These are phyloP conservation scores for Bombyx mandarina DNA, from an alignment of 1,140 invertebrate genomes.

Conservation along the genomic window DNA sequence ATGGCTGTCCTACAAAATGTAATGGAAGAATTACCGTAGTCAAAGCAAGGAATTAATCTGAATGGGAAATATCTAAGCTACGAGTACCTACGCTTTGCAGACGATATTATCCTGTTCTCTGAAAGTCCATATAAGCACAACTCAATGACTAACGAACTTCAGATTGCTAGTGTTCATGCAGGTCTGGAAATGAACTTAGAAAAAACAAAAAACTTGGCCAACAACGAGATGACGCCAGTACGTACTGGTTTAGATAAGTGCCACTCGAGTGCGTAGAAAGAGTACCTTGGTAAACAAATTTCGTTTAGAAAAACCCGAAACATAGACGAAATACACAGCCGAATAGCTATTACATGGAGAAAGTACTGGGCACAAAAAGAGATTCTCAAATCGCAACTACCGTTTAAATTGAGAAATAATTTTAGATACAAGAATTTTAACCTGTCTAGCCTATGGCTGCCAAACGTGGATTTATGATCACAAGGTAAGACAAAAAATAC, in stretches of 20 bases:
- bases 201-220: conserved; percentile 8
- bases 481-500: conserved; percentile 16
- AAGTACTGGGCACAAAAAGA: conserved; percentile 15
- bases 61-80: conserved; percentile 6
- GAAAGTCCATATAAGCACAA: conserved; percentile 7
- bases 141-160: conserved; percentile 3
- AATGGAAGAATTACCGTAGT: conserved; percentile 11
- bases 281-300: conserved; percentile 9
- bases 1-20: conserved; percentile 11
- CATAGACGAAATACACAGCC: conserved; percentile 7
- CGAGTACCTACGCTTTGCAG: not conserved
- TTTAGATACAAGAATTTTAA: conserved; percentile 11
- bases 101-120: conserved; percentile 11
- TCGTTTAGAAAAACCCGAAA: conserved; percentile 14
- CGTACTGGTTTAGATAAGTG: not conserved
- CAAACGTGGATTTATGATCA: conserved; percentile 15
- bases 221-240: conserved; percentile 6
- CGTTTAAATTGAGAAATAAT: conserved; percentile 11
- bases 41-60: conserved; percentile 6
- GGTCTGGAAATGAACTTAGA: conserved; percentile 8
- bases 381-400: conserved; percentile 12
- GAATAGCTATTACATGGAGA: conserved; percentile 10
- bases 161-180: conserved; percentile 1
- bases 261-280: conserved; percentile 9
- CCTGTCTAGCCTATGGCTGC: conserved; percentile 8